Percentiles rank a stretch among this genome's conserved stretches.
phyloP scores from a whole-genome alignment of 2,797 vertebrate species.

The Luscinia megarhynchos region DNA sequence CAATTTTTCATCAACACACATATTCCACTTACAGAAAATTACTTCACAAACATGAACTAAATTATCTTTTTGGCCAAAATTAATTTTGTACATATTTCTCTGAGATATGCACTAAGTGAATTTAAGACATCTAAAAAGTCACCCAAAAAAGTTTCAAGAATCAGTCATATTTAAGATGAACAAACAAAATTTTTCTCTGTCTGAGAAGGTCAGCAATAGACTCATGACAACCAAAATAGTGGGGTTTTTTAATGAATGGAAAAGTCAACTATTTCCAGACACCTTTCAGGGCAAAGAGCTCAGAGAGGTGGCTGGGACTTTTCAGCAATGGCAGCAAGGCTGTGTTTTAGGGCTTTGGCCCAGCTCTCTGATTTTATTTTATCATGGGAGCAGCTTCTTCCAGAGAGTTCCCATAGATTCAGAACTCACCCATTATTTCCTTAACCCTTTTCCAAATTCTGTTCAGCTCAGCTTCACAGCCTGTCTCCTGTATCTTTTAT shows the following conservation, averaged over 20 bases:
- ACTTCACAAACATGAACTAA: neutral
- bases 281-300: neutral
- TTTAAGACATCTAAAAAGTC: neutral
- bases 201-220: neutral
- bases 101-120: neutral
- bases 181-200: neutral
- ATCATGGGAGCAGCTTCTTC: neutral
- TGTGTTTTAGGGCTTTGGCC: neutral
- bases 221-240: neutral
- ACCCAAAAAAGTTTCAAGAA: neutral
- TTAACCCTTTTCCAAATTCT: neutral
- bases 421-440: neutral
- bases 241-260: neutral
- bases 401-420: neutral
- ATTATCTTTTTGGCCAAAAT: neutral
- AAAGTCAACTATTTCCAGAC: neutral
- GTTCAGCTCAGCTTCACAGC: neutral
- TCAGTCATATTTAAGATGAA: neutral
- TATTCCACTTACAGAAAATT: neutral
- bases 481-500: neutral
- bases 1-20: neutral
- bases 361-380: neutral
- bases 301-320: neutral
- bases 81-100: neutral
- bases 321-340: neutral